These are phyloP conservation scores for Spisula solida DNA, from an alignment of 2,888 invertebrate genomes.

Conservation along the genomic window DNA sequence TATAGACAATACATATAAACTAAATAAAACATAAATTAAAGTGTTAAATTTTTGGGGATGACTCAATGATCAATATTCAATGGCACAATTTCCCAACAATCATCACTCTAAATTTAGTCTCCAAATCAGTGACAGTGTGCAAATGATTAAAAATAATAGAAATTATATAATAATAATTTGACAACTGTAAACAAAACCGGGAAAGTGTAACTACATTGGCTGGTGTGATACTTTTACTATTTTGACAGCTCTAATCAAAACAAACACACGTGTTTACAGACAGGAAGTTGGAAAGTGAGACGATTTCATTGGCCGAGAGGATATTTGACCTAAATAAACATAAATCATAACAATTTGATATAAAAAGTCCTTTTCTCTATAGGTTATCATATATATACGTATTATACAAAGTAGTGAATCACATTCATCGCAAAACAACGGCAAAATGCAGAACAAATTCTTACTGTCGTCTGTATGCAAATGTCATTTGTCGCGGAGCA, in stretches of 20 bases:
- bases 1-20: too few species aligned
- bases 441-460: background rate
- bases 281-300: conserved; percentile 34
- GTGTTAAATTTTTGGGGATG: too few species aligned
- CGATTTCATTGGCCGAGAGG: conserved; percentile 45
- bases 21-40: too few species aligned
- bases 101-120: too few species aligned
- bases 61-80: too few species aligned
- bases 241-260: conserved; percentile 36
- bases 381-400: background rate
- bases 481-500: conserved; percentile 68
- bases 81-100: too few species aligned
- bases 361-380: background rate
- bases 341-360: background rate
- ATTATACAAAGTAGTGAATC: background rate
- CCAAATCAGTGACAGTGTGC: too few species aligned
- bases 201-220: too few species aligned
- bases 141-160: too few species aligned
- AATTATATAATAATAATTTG: too few species aligned
- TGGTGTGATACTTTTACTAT: background rate
- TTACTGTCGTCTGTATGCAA: conserved; percentile 55
- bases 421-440: background rate
- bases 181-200: too few species aligned
- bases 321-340: conserved; percentile 17
- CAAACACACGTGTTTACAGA: conserved; percentile 59